These are phyloP conservation scores for Datnioides undecimradiatus DNA, from an alignment of 2,113 vertebrate species.

Conservation along the genomic window DNA sequence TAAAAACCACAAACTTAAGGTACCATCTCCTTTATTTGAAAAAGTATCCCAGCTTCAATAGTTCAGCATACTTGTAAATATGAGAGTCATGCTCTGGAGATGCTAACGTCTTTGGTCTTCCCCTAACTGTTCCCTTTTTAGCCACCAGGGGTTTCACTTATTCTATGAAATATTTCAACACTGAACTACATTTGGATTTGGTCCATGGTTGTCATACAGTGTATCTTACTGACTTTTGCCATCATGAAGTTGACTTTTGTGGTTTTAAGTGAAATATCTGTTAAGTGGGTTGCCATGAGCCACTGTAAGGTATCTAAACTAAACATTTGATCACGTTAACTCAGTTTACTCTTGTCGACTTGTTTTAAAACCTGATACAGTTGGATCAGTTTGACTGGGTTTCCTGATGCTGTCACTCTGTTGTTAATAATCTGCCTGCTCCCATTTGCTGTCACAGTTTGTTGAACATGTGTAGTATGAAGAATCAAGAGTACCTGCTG, in stretches of 20 bases:
- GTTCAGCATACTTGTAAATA: too few relatives aligned
- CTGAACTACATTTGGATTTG: neutral
- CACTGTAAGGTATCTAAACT: too few relatives aligned
- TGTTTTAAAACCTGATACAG: neutral
- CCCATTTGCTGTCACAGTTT: slow-evolving; percentile 42
- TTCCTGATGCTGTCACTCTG: too few relatives aligned
- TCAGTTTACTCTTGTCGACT: too few relatives aligned
- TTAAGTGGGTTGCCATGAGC: neutral
- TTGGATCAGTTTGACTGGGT: neutral
- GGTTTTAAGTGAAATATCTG: too few relatives aligned
- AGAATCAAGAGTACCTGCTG: slow-evolving; percentile 86
- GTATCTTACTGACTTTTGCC: neutral
- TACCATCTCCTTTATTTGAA: too few relatives aligned
- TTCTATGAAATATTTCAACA: neutral
- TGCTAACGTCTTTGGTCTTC: neutral
- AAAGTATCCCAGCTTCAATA: too few relatives aligned
- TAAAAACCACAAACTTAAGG: too few relatives aligned
- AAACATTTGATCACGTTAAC: neutral
- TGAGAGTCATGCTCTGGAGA: too few relatives aligned
- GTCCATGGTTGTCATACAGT: neutral
- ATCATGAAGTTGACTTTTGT: neutral
- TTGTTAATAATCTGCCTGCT: neutral
- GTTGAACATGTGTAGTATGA: slow-evolving; percentile 89
- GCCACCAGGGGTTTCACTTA: neutral
- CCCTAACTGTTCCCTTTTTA: neutral